Evolutionary conservation across 2,888 invertebrate genomes (phyloP), one percentile per base, ranked within the genome.

Genomic region (Malachius bipustulatus): DNA sequence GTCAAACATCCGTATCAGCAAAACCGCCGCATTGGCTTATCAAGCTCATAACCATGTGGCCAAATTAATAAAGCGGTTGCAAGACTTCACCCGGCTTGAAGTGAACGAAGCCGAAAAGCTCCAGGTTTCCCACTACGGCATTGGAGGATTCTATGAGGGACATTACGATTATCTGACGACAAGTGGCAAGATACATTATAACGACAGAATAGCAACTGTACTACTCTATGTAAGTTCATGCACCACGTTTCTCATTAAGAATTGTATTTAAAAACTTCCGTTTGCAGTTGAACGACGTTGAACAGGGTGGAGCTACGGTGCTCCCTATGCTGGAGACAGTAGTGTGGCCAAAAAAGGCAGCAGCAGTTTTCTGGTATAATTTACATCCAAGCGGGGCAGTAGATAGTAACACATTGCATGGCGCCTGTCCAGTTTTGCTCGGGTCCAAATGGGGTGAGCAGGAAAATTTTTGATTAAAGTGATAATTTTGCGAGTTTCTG

Each of bases 401-500:
- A 9, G 29, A 28, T 11, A 9, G 4, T 4, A 11, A n/a, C 6
- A 28, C 29, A n/a, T 28, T 9, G 8, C 29, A 28, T 28, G 29
- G 9, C 4, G 4, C 9, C 6, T 28, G 29, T n/a, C 29, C 29
- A 28, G 10, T n/a, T n/a, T 6, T 28, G 9, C 9, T 28, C 6
- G 29, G 29, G 4, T 28, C 29, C 11, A 28, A 28, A 11, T 28
- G 29, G 29, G n/a, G n/a, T n/a, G n/a, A n/a, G n/a, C n/a, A n/a
- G n/a, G n/a, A n/a, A n/a, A n/a, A n/a, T n/a, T n/a, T n/a, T n/a
- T n/a, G n/a, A n/a, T n/a, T n/a, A n/a, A n/a, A n/a, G n/a, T n/a
- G n/a, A n/a, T n/a, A n/a, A n/a, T n/a, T n/a, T n/a, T n/a, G n/a
- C n/a, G n/a, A n/a, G n/a, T n/a, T n/a, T n/a, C n/a, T n/a, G n/a